Base-by-base conservation (phyloP, 1,140 invertebrate genomes). In the Cherax quadricarinatus region DNA sequence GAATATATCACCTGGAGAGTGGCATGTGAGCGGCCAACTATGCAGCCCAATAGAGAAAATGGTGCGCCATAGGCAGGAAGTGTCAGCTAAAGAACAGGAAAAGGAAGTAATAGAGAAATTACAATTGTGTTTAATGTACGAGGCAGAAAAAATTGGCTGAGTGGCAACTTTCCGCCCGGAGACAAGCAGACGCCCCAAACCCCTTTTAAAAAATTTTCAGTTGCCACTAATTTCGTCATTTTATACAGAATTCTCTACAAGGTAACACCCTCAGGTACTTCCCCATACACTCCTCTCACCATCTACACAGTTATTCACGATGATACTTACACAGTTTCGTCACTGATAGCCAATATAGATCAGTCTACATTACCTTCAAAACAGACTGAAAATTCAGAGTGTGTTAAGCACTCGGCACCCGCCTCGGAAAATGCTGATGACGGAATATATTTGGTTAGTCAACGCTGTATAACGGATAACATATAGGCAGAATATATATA, bases 181-280 rank as follows among this genome's bases (percentile, higher is more conserved):
- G 83, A 85, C 83, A 85, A 70, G 30, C 83, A 85, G 83, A 66
- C 83, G 83, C 83, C 62, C 83, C n/a, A 18, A 85, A 48, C 51
- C 83, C 60, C 48, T 85, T 85, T 84, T 57, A 9, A 57, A 62
- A 85, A 70, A 85, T 49, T 57, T 70, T 85, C 83, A 85, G 83
- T 85, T 85, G 83, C 60, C 83, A 49, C 24, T 48, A 70, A 85
- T 41, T 70, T 70, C 70, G 24, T 70, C 53, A 41, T 85, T 16
- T 66, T 4, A 24, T 70, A 85, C n/a, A 24, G n/a, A n/a, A 70
- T 75, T 75, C 5, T 30, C 6, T 30, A 9, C 14, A 10, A 75
- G n/a, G 21, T 9, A 75, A 24, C 70, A 41, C 30, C 30, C 30
- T 41, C 30, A 41, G 30, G 30, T 41, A 41, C 30, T 41, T 41